Evolutionary conservation across 2,797 vertebrate species (phyloP).

Genomic region (Poeciliopsis paucimaculata): DNA sequence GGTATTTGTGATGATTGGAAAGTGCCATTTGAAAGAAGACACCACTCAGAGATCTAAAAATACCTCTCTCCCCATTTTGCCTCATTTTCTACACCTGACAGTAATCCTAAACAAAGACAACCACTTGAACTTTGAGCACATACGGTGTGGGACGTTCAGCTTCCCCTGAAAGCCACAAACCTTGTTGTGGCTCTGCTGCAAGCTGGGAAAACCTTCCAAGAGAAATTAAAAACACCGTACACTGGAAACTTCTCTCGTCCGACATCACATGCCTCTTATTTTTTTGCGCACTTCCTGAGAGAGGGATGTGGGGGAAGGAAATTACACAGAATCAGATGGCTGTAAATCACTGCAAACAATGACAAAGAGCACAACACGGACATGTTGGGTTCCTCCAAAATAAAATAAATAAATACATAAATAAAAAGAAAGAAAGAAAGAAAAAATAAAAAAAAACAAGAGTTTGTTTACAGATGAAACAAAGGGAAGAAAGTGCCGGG

Average conservation of each 20-base stretch:
- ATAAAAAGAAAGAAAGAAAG: background rate
- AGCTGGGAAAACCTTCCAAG: conserved; percentile 2
- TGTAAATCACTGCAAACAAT: conserved; percentile 56
- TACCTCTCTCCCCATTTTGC: background rate
- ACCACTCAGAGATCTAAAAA: conserved; percentile 21
- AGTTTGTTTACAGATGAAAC: conserved; percentile 44
- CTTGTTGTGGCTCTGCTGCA: conserved; percentile 9
- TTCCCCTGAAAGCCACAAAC: conserved; percentile 35
- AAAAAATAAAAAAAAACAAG: conserved; percentile 13
- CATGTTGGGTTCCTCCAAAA: conserved; percentile 1
- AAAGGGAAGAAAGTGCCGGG: conserved; percentile 56
- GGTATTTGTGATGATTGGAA: background rate
- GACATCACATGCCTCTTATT: conserved; percentile 45
- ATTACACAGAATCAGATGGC: conserved; percentile 33
- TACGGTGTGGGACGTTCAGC: conserved; percentile 1
- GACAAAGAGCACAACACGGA: conserved; percentile 13
- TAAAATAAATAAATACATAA: background rate
- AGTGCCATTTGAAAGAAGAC: background rate
- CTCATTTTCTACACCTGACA: conserved; percentile 21
- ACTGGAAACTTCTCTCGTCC: conserved; percentile 45
- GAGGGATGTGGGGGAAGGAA: conserved; percentile 56
- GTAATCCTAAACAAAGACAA: conserved; percentile 14
- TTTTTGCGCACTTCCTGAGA: conserved; percentile 60
- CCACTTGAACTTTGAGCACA: background rate
- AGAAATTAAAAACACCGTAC: conserved; percentile 4